Evolutionary conservation across 1,140 invertebrate genomes (phyloP), one percentile per base, ranked within the genome.

Genomic region (Drosophila tristis): DNA sequence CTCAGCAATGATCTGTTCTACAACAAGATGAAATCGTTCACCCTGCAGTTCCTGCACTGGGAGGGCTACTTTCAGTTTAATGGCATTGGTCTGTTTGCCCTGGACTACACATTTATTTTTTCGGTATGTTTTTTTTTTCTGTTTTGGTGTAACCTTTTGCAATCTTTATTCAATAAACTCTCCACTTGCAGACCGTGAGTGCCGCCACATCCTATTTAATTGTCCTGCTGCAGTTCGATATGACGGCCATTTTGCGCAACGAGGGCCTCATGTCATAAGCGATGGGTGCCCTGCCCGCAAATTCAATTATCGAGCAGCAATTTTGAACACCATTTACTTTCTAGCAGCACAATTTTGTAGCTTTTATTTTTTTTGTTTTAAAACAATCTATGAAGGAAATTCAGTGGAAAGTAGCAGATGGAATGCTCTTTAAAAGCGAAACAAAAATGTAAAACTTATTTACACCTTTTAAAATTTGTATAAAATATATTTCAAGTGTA

Each of bases 1-100:
- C 55, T 92, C 7, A 90, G 84, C 64, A 91, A 92, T 44, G 91
- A 92, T 80, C 58, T 90, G 0, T 92, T 87, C 35, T 92, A 92
- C 53, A 92, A 92, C 60, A 91, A 92, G 65, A 92, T 92, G 91
- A 92, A 92, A 51, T 90, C 87, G 4, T 92, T 92, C 47, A 92
- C 91, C 0, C 49, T 92, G 63, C 91, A 92, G 49, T 91, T 91
- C 29, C 63, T 92, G 1, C 91, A 92, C 68, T 91, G 91, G 81
- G 91, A 92, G 49, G 85, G 90, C 2, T 91, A 76, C 15, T 92
- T 92, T 66, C 90, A 92, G 31, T 92, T 92, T 50, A 92, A 92
- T 56, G 91, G 91, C 26, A 87, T 92, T 5, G 91, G 91, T 2
- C 45, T 92, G 13, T 92, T 92, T 59, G 75, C 77, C 13, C 58